Percentiles rank a stretch among this genome's conserved stretches.
Evolutionary conservation across 2,888 invertebrate genomes (phyloP).

Genomic region (Poecilus cupreus): DNA sequence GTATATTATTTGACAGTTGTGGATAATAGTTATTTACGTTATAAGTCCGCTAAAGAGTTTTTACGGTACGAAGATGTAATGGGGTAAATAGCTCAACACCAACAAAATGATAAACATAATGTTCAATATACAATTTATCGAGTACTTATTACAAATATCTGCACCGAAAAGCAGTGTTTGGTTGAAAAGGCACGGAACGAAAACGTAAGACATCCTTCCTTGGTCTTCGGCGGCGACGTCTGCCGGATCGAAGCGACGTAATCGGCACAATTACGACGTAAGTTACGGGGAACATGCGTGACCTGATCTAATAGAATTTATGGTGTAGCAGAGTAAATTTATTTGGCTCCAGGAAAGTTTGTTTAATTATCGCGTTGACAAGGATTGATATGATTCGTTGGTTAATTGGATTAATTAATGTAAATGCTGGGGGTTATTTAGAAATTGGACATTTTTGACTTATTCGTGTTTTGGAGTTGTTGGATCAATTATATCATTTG

Average conservation of each 20-base stretch:
- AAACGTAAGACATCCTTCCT: not conserved
- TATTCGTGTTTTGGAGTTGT: slow-evolving; percentile 7
- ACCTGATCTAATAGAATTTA: slow-evolving; percentile 30
- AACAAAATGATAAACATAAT: too few relatives aligned
- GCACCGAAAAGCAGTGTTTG: too few relatives aligned
- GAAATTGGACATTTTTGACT: slow-evolving; percentile 17
- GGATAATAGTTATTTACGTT: too few relatives aligned
- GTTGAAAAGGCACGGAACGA: not conserved
- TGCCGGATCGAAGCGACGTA: not conserved
- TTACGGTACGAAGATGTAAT: too few relatives aligned
- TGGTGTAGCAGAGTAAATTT: slow-evolving; percentile 15
- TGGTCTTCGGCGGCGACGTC: slow-evolving; percentile 1
- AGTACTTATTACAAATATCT: not conserved
- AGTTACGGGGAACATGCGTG: slow-evolving; percentile 32
- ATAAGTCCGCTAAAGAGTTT: too few relatives aligned
- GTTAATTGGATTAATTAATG: slow-evolving; percentile 38
- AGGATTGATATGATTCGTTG: slow-evolving; percentile 28
- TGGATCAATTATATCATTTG: slow-evolving; percentile 14
- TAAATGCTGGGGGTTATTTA: not conserved
- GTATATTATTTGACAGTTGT: too few relatives aligned
- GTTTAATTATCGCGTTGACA: slow-evolving; percentile 41
- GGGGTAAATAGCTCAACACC: too few relatives aligned
- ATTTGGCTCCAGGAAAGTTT: slow-evolving; percentile 32
- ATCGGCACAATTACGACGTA: not conserved
- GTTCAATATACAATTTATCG: too few relatives aligned